These are phyloP conservation scores for Sphenopsis melanotis DNA, from an alignment of 2,797 vertebrate species.

Conservation along the genomic window DNA sequence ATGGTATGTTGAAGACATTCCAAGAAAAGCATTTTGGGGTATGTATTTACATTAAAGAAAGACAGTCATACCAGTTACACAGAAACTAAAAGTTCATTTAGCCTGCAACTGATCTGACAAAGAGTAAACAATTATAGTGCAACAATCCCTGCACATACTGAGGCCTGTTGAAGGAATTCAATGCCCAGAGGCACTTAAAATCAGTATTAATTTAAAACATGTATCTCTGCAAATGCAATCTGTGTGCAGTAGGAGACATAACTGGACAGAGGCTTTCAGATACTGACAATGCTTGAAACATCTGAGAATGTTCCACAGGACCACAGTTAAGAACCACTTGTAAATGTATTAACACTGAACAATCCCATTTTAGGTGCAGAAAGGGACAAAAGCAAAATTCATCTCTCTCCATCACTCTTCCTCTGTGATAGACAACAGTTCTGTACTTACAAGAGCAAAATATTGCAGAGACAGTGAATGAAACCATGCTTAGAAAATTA, in stretches of 20 bases:
- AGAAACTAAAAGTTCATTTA: background rate
- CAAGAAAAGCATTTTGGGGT: background rate
- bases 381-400: background rate
- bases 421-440: background rate
- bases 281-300: background rate
- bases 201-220: background rate
- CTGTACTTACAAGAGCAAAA: background rate
- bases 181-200: background rate
- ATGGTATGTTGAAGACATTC: background rate
- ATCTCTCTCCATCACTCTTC: background rate
- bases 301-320: background rate
- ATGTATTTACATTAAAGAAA: background rate
- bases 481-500: background rate
- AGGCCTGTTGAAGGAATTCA: background rate
- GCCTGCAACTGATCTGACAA: background rate
- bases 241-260: background rate
- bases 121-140: accelerated
- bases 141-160: background rate
- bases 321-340: background rate
- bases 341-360: background rate
- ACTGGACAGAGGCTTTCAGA: background rate
- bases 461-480: background rate
- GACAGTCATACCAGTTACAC: background rate
- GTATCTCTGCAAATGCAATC: background rate
- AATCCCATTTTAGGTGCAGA: background rate